phyloP scores from a whole-genome alignment of 2,888 invertebrate genomes.

The Cheilosia vulpina region DNA sequence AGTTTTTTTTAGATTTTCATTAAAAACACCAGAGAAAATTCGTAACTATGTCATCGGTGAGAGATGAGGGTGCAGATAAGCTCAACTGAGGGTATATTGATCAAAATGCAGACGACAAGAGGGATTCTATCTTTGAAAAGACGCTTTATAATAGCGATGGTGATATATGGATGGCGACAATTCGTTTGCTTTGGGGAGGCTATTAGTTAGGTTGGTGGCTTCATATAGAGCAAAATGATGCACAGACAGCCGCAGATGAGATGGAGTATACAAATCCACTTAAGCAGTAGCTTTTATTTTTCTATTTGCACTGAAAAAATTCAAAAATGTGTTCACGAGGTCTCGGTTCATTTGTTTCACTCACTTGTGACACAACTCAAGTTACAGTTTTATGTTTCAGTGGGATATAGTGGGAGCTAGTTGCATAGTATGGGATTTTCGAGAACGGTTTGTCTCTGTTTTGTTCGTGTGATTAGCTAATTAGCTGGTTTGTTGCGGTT shows the following conservation, averaged over 20 bases:
- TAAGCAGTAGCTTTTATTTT: constrained; percentile 6
- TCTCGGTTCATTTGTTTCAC: constrained; percentile 14
- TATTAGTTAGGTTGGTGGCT: constrained; percentile 29
- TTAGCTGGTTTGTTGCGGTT: constrained; percentile 1
- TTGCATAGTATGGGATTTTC: background rate
- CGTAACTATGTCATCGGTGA: constrained; percentile 39
- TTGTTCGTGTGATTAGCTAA: background rate
- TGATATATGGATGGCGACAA: constrained; percentile 13
- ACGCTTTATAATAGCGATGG: constrained; percentile 37
- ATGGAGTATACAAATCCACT: constrained; percentile 31
- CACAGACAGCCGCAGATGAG: background rate
- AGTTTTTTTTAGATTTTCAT: constrained; percentile 30
- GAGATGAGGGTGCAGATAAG: constrained; percentile 18
- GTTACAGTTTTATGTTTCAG: background rate
- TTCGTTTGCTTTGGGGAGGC: constrained; percentile 33
- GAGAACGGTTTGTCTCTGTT: constrained; percentile 12
- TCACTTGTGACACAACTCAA: background rate
- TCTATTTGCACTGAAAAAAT: constrained; percentile 3
- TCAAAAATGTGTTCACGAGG: constrained; percentile 25
- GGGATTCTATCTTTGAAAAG: constrained; percentile 12
- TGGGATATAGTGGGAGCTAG: background rate
- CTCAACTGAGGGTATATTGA: constrained; percentile 9
- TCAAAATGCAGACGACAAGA: constrained; percentile 37
- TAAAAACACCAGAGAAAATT: constrained; percentile 8
- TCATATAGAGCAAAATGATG: constrained; percentile 14